Base-by-base conservation (phyloP, 2,113 vertebrate species). In the Sturnira hondurensis region DNA sequence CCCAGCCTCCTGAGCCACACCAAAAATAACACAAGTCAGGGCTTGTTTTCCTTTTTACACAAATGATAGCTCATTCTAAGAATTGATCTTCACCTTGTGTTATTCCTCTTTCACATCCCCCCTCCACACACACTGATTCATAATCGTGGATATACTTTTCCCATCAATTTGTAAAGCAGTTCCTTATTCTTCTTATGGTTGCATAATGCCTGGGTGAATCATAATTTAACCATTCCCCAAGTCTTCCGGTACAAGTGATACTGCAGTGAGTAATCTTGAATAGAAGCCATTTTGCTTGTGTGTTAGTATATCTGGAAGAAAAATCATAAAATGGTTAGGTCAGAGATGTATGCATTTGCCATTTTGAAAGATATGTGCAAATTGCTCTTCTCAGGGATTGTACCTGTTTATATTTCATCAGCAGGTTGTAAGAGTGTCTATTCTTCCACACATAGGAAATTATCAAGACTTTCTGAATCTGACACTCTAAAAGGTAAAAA, bases 91-190 rank as follows among this genome's bases (percentile, higher is more conserved):
- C 31, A 68, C 24, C 17, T 96, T 83, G 11, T 86, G 14, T 71
- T 90, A 87, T 70, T 96, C 6, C 47, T 92, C 20, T 13, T 41
- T 95, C 26, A 5, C 9, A 17, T 38, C 56, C n/a, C 11, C 19
- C 36, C 12, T 16, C 36, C 17, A 45, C 12, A 76, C 20, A 58
- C 22, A 77, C 13, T 74, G 92, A 70, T 5, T 82, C 52, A 73
- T 91, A n/a, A 68, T 76, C 28, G 95, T 56, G n/a, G 28, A 56
- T 89, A 52, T 90, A 54, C 89, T 92, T 94, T 96, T 97, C 50
- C 45, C 88, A 16, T 92, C 22, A 52, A 6, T 94, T 71, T 71
- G 2, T 87, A 76, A 90, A 95, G 38, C 22, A 9, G 9, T 58
- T 84, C 24, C 65, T 96, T 54, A 54, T 93, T 95, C 47, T 89